These are phyloP conservation scores for Atethmia centrago DNA, from an alignment of 2,888 invertebrate genomes.

Conservation along the genomic window DNA sequence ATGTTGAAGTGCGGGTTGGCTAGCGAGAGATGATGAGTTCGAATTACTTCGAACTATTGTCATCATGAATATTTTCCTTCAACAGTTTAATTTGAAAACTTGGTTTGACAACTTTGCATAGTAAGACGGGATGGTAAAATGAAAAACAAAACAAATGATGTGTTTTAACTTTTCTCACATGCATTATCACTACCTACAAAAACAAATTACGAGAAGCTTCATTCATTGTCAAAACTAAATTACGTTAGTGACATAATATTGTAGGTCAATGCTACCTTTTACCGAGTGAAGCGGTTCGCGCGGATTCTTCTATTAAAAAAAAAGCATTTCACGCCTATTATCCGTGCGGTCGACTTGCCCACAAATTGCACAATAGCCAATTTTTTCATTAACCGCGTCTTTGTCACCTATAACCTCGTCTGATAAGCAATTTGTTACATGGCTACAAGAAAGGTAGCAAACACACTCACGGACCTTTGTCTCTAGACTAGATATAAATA, in stretches of 20 bases:
- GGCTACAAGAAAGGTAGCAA: slow-evolving; percentile 83
- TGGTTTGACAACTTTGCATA: too few species aligned
- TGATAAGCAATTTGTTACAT: slow-evolving; percentile 87
- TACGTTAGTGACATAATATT: slow-evolving; percentile 56
- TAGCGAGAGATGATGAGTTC: too few species aligned
- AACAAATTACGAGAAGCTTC: slow-evolving; percentile 1
- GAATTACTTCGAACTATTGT: too few species aligned
- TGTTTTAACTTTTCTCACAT: not conserved
- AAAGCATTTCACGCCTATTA: slow-evolving; percentile 80
- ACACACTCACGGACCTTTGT: slow-evolving; percentile 85
- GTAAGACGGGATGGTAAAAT: too few species aligned
- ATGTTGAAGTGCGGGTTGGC: too few species aligned
- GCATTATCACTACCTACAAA: slow-evolving; percentile 6
- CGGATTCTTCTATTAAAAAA: slow-evolving; percentile 71
- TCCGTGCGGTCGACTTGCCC: slow-evolving; percentile 75
- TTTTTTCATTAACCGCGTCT: slow-evolving; percentile 84
- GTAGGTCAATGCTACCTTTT: slow-evolving; percentile 60
- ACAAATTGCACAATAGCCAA: slow-evolving; percentile 78
- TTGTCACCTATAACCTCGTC: slow-evolving; percentile 89
- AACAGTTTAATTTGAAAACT: not conserved
- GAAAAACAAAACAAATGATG: not conserved
- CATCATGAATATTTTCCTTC: too few species aligned
- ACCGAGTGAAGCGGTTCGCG: slow-evolving; percentile 48
- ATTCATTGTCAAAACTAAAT: slow-evolving; percentile 33
- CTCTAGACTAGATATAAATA: slow-evolving; percentile 87